phyloP scores from a whole-genome alignment of 2,888 invertebrate genomes.

The Formica aserva region DNA sequence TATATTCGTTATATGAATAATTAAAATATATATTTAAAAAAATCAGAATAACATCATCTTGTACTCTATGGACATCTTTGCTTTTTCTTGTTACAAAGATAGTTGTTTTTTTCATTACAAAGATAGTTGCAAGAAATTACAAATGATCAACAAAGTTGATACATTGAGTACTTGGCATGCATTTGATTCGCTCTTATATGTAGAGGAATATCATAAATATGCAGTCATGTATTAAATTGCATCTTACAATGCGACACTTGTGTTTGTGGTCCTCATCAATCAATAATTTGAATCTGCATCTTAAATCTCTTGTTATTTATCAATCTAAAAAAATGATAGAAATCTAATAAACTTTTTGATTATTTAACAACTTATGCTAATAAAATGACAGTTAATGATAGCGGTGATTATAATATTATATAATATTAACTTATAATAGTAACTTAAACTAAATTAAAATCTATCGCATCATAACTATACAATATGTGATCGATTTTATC shows the following conservation, averaged over 20 bases:
- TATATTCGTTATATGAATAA: conserved; percentile 61
- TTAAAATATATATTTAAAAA: conserved; percentile 75
- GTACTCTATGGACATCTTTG: conserved; percentile 66
- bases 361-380: conserved; percentile 20
- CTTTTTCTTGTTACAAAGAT: background rate
- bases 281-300: background rate
- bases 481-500: background rate
- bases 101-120: background rate
- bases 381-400: background rate
- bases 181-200: conserved; percentile 5
- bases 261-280: background rate
- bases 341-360: conserved; percentile 11
- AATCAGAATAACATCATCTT: conserved; percentile 74
- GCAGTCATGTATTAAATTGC: background rate
- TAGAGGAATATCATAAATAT: conserved; percentile 2
- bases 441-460: background rate
- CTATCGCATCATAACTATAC: conserved; percentile 5
- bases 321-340: background rate
- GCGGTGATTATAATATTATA: background rate
- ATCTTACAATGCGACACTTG: background rate
- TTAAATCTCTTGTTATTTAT: background rate
- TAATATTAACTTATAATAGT: background rate
- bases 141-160: conserved; percentile 8
- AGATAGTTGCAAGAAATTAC: conserved; percentile 8
- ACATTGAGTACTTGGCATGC: conserved; percentile 1